Conservation (phyloP, 2,113 vertebrate species). For the Lontra canadensis region DNA sequence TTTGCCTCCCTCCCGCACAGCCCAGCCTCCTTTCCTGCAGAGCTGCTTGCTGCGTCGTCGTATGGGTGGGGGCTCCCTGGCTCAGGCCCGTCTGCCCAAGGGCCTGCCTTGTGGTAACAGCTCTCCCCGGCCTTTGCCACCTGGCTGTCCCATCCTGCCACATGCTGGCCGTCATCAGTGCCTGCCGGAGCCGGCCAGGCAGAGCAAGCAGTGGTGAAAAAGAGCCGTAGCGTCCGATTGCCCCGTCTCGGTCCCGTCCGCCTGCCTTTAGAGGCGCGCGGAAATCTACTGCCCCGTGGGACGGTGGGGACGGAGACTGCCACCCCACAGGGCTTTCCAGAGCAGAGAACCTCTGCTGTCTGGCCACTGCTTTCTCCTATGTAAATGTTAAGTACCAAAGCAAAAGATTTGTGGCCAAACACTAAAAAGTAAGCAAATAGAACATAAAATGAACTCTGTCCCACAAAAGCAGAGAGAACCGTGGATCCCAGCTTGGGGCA, state of each 20-base stretch:
- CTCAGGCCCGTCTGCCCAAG: no score
- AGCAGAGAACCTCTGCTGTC: background rate
- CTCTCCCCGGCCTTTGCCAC: background rate
- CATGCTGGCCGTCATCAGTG: background rate
- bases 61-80: background rate
- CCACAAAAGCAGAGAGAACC: background rate
- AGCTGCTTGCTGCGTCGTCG: background rate
- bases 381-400: background rate
- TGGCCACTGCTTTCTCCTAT: background rate
- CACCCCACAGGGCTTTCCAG: background rate
- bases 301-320: accelerated
- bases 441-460: background rate
- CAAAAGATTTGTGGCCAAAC: background rate
- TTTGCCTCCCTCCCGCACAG: accelerated
- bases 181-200: background rate
- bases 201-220: background rate
- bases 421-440: background rate
- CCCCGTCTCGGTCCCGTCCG: accelerated
- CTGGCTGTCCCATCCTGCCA: background rate
- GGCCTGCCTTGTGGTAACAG: background rate
- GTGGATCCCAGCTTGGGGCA: background rate
- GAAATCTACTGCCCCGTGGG: no score
- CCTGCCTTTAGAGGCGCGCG: background rate
- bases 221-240: background rate
- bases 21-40: no score